Conservation (phyloP, 23 tunicate species). For the Trididemnum miniatum region DNA sequence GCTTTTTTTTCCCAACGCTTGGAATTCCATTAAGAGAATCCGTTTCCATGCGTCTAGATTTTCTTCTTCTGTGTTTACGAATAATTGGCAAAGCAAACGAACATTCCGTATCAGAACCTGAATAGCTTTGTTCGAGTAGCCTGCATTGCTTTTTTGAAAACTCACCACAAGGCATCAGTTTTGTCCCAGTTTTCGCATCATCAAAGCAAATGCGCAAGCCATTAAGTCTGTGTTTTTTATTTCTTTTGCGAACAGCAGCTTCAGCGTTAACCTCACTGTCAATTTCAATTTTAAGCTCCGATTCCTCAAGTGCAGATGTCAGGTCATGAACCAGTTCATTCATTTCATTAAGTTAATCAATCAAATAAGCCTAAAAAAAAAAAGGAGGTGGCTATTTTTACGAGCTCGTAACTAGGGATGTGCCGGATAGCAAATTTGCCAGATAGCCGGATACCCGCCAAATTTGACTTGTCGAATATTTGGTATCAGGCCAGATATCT, state of each 20-base stretch:
- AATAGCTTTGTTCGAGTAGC: slow-evolving; percentile 15
- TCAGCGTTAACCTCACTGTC: slow-evolving; percentile 36
- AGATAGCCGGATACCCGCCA: no score
- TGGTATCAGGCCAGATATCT: no score
- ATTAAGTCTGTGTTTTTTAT: not conserved
- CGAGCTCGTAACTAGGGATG: no score
- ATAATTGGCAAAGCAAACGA: slow-evolving; percentile 49
- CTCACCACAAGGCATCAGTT: no score
- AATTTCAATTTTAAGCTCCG: slow-evolving; percentile 54
- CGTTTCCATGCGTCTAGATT: slow-evolving; percentile 48
- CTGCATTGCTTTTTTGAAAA: slow-evolving; percentile 10
- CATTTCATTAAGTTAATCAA: no score
- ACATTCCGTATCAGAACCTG: slow-evolving; percentile 78
- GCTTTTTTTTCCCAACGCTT: not conserved
- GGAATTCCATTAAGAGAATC: slow-evolving; percentile 16
- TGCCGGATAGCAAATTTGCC: no score
- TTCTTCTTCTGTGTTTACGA: slow-evolving; percentile 57
- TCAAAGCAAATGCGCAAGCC: not conserved
- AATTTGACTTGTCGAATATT: no score
- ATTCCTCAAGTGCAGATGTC: slow-evolving; percentile 74
- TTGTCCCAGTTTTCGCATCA: no score
- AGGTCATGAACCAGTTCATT: slow-evolving; percentile 72
- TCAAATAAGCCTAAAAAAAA: no score
- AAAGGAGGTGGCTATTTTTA: no score
- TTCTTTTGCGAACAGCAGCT: not conserved